Conservation (phyloP, 1,140 invertebrate genomes). For the Anastrepha ludens region DNA sequence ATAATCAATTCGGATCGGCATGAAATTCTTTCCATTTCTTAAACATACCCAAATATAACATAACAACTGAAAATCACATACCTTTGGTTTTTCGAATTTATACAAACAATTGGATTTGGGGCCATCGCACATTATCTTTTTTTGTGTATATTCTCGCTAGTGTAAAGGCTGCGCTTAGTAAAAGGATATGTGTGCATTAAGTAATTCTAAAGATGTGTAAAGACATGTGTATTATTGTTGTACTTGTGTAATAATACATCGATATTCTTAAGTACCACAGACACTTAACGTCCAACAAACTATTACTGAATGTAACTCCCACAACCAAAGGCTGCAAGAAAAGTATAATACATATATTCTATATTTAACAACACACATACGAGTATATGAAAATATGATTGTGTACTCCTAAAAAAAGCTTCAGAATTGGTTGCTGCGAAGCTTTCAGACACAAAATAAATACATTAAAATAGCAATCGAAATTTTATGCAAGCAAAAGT, state of each 20-base stretch:
- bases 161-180: too few species aligned
- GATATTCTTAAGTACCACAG: slow-evolving; percentile 25
- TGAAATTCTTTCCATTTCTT: too few species aligned
- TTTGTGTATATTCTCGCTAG: too few species aligned
- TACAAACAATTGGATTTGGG: too few species aligned
- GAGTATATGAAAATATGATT: too few species aligned
- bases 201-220: background rate
- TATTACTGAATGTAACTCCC: background rate
- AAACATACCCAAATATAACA: too few species aligned
- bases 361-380: background rate
- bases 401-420: background rate
- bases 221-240: background rate
- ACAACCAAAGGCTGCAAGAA: background rate
- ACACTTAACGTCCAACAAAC: background rate
- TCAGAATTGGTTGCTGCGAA: background rate
- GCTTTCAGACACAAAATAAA: slow-evolving; percentile 52
- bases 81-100: too few species aligned
- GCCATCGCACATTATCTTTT: too few species aligned
- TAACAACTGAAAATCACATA: too few species aligned
- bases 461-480: slow-evolving; percentile 49
- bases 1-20: too few species aligned
- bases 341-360: background rate
- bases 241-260: background rate
- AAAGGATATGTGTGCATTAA: too few species aligned
- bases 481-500: slow-evolving; percentile 48